Evolutionary conservation across 2,797 vertebrate genomes (phyloP), one percentile per base, ranked within the genome.

Genomic region (Malurus leucopterus): DNA sequence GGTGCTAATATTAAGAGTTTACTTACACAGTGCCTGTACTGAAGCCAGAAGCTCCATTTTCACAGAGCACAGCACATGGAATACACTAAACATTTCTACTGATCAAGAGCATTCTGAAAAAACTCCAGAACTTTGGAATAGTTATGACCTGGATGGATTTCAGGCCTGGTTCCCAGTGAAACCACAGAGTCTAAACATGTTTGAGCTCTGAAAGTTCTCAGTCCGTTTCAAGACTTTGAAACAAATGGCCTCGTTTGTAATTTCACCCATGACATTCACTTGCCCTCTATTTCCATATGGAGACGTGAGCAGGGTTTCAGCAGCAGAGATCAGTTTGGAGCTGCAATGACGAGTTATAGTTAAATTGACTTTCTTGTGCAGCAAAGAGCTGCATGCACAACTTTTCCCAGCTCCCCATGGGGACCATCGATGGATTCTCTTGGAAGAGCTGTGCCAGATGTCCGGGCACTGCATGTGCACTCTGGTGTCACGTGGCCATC

Each of bases 391-490:
- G 34, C 36, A 30, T 3, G 43, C 14, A 32, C 46, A 68, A 38
- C 69, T 73, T 15, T 8, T 47, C 47, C 21, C 43, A 88, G 55
- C n/a, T 51, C 43, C 50, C 41, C 3, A 0, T 49, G 53, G 50
- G 50, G 46, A 68, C 23, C 81, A 88, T 27, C 24, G 4, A 57
- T 36, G 55, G 49, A 53, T 75, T 63, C 65, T 86, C 23, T 38
- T 44, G 55, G 51, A 82, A 89, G 70, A 73, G 50, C 47, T 58
- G 65, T 67, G 69, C 24, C 72, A 86, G 75, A 67, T 61, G 84
- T 79, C 24, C 0, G 0, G 36, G 64, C 41, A 23, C 62, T 13
- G 44, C 11, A 43, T 0, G 0, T 3, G 41, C 1, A 2, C 53
- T 77, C 74, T 41, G 74, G 46, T 76, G 43, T 61, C 80, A 82